Conservation (phyloP, 2,797 vertebrate species). For the Acanthornis magna region DNA sequence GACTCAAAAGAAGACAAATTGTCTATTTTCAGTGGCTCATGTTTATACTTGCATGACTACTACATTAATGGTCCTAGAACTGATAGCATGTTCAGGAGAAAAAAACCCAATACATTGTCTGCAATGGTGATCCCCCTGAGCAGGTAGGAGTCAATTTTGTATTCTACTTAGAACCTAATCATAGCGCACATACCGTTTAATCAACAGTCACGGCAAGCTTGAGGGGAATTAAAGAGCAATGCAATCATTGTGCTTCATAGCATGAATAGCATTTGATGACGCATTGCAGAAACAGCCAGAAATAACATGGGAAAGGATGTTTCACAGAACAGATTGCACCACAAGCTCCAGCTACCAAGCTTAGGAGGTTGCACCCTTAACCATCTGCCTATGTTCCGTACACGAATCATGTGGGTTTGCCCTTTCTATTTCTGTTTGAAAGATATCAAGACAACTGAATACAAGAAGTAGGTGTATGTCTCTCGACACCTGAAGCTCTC, state of each 20-base stretch:
- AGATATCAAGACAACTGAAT: neutral
- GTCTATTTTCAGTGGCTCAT: neutral
- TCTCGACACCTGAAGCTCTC: neutral
- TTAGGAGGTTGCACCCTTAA: neutral
- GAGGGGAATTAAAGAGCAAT: neutral
- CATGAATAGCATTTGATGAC: constrained; percentile 33
- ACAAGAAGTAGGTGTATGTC: neutral
- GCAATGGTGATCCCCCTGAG: neutral
- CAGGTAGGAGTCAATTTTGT: neutral
- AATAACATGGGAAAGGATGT: constrained; percentile 31
- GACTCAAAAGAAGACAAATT: neutral
- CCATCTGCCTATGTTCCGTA: neutral
- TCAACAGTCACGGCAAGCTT: neutral
- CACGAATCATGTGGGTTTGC: neutral
- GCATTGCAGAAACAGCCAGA: constrained; percentile 27
- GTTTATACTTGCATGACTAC: neutral
- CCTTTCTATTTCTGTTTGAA: neutral
- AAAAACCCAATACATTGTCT: neutral
- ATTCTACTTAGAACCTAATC: neutral
- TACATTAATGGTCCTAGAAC: neutral
- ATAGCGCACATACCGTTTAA: neutral
- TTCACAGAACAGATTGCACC: constrained; percentile 51
- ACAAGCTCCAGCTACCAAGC: neutral
- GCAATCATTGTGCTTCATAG: neutral
- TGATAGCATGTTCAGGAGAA: neutral